A percentile compares a stretch with the other conserved stretches of the same genome.
phyloP scores from a whole-genome alignment of 2,113 vertebrate genomes.

The Corvus cornix region DNA sequence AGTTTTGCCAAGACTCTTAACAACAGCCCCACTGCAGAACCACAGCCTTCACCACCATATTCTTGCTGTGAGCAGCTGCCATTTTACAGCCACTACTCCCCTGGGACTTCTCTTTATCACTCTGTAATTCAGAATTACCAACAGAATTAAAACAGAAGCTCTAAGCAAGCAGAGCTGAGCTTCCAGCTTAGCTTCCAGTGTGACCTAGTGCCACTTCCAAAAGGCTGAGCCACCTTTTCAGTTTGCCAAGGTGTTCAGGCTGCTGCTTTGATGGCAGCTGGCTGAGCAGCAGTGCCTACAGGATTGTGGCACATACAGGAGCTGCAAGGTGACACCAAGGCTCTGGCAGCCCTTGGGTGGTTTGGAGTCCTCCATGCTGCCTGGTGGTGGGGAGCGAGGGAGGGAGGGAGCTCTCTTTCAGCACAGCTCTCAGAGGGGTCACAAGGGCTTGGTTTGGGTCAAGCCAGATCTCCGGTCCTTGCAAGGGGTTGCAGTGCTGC shows the following conservation, averaged over 20 bases:
- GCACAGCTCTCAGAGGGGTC: neutral
- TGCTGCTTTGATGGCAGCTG: neutral
- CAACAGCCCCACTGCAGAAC: neutral
- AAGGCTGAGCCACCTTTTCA: neutral
- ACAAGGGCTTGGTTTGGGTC: neutral
- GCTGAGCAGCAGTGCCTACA: neutral
- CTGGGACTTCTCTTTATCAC: neutral
- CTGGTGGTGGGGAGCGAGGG: accelerated
- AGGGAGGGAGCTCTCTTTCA: neutral
- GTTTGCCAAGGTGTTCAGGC: neutral
- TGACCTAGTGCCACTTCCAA: neutral
- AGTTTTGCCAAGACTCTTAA: neutral
- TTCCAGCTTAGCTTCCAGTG: neutral
- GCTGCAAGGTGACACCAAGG: neutral
- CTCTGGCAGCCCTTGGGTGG: neutral
- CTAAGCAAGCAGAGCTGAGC: neutral
- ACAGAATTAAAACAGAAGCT: neutral
- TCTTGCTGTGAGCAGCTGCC: neutral
- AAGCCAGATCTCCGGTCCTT: neutral
- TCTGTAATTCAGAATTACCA: neutral
- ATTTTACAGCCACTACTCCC: neutral
- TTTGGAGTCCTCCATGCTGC: neutral
- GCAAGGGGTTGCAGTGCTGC: neutral
- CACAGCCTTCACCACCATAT: neutral
- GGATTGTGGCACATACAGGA: accelerated